Conservation (phyloP, 2,797 vertebrate genomes). For the Coregonus sp. region DNA sequence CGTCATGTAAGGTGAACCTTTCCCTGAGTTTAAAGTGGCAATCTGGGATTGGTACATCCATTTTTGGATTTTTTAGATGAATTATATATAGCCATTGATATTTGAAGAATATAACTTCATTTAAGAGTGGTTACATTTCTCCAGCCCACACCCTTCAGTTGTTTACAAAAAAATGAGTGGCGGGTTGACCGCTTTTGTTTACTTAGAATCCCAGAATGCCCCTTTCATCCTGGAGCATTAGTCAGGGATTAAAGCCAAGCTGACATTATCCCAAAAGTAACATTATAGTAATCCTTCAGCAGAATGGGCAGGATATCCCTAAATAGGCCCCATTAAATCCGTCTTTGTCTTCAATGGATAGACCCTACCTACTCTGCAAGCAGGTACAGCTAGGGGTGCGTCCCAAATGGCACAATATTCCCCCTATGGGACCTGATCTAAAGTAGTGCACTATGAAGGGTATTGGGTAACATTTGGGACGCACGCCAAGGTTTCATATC, state of each 20-base stretch:
- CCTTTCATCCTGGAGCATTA: conserved; percentile 36
- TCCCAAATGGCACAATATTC: too few relatives aligned
- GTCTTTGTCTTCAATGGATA: conserved; percentile 28
- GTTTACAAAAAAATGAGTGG: too few relatives aligned
- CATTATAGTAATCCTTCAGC: conserved; percentile 44
- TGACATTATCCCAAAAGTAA: conserved; percentile 48
- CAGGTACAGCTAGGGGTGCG: neutral
- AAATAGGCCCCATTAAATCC: conserved; percentile 47
- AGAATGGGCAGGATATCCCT: conserved; percentile 43
- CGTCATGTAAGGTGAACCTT: neutral
- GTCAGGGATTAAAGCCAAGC: conserved; percentile 41
- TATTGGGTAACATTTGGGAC: neutral
- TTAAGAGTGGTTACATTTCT: too few relatives aligned
- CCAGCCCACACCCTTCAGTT: conserved; percentile 28
- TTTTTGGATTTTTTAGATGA: too few relatives aligned
- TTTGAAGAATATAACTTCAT: too few relatives aligned
- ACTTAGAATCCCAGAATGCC: too few relatives aligned
- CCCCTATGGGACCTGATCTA: neutral
- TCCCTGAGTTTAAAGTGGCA: too few relatives aligned
- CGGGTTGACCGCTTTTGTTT: too few relatives aligned
- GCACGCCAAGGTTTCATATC: conserved; percentile 1
- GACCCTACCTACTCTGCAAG: conserved; percentile 24
- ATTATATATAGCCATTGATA: too few relatives aligned
- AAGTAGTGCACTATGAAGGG: neutral
- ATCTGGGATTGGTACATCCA: too few relatives aligned